Evolutionary conservation across 2,797 vertebrate species (phyloP), one percentile per base, ranked within the genome.

Genomic region (Pelodytes ibericus): DNA sequence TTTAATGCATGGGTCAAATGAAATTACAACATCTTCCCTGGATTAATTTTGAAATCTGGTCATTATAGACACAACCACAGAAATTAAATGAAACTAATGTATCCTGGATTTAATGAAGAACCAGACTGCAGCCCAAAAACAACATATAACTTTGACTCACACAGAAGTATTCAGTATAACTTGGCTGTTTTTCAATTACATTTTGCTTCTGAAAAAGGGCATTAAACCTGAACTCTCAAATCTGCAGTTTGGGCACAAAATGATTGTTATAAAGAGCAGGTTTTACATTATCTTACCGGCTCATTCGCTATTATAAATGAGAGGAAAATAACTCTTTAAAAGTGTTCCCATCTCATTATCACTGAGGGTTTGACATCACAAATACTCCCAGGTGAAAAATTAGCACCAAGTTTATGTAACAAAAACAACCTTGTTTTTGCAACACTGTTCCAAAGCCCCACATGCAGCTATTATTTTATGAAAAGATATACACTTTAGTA

Each of bases 311-410:
- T 72, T 78, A 72, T 66, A 73, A 78, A 67, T 68, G 57, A 78
- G 62, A 26, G 56, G 22, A 68, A 60, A 72, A 72, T 24, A 67
- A 67, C n/a, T 78, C 24, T 71, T 67, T 56, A 4, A 72, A 72
- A 61, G 70, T 67, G 70, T 33, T 78, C 41, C 76, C 56, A 78
- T 66, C 49, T 58, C 67, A 67, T 77, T 77, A 77, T 72, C 70
- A 72, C 63, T 73, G 57, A 69, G 56, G 56, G 25, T 26, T 67
- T 78, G 76, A 73, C 63, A 73, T 29, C 31, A 57, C 25, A 67
- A 65, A 79, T 73, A 73, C 53, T 73, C 64, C 49, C 77, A 57
- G 47, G 71, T 79, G 77, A 74, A 74, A 73, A 57, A 79, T 73
- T 79, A 73, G 31, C 53, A 78, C 69, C 53, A 24, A 20, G 59